Conservation (phyloP, 2,113 vertebrate species). For the Clarias magur region DNA sequence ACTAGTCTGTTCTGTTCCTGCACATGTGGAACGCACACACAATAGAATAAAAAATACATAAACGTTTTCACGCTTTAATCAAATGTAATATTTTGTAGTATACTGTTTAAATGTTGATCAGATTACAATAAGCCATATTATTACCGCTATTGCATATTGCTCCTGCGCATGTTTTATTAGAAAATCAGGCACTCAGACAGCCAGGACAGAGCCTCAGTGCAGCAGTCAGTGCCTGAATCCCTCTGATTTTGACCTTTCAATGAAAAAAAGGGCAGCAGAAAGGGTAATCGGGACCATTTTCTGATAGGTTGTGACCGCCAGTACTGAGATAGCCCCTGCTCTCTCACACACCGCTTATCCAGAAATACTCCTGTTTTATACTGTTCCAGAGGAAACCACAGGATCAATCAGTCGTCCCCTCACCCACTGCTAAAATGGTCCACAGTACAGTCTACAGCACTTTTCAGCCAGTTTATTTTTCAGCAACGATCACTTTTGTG, state of each 20-base stretch:
- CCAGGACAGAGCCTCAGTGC: neutral
- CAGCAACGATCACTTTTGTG: neutral
- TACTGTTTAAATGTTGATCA: neutral
- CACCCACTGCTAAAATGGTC: slow-evolving; percentile 56
- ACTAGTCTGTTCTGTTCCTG: neutral
- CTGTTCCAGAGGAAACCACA: slow-evolving; percentile 49
- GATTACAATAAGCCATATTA: neutral
- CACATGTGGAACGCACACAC: neutral
- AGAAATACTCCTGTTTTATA: neutral
- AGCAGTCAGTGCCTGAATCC: neutral
- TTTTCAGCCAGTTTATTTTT: neutral
- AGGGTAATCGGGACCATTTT: slow-evolving; percentile 63
- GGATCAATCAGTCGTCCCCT: slow-evolving; percentile 66
- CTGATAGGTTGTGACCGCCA: slow-evolving; percentile 65
- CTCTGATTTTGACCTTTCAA: neutral
- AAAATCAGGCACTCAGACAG: too few relatives aligned
- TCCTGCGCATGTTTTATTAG: neutral
- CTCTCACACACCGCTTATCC: slow-evolving; percentile 9
- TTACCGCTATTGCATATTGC: neutral
- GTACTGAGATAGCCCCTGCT: slow-evolving; percentile 46
- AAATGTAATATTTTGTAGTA: neutral
- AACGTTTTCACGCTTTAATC: neutral
- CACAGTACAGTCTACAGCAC: slow-evolving; percentile 51
- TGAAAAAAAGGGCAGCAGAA: slow-evolving; percentile 32
- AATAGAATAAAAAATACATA: neutral